phyloP scores from a whole-genome alignment of 1,140 invertebrate species.

The Melitaea cinxia region DNA sequence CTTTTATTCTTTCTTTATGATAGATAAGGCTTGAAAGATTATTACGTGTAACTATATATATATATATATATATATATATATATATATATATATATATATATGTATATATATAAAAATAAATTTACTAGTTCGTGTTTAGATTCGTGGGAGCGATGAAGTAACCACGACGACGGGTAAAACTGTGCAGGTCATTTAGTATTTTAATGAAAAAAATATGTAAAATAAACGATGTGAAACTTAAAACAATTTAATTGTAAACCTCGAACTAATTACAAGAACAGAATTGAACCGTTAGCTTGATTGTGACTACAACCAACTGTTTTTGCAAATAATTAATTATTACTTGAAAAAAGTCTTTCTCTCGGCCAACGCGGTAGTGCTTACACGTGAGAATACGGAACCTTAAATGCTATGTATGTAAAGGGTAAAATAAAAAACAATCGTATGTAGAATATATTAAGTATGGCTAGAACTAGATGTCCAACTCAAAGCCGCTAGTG shows the following conservation, averaged over 20 bases:
- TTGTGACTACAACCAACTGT: conserved; percentile 28
- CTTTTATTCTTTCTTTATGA: no score
- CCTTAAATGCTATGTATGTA: not conserved
- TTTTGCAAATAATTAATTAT: conserved; percentile 6
- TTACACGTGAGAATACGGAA: conserved; percentile 22
- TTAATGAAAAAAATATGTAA: not conserved
- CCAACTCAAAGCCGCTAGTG: no score
- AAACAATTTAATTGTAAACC: not conserved
- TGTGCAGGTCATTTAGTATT: not conserved
- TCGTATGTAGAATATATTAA: not conserved
- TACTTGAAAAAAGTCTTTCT: conserved; percentile 37
- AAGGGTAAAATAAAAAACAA: not conserved
- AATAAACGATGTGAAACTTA: not conserved
- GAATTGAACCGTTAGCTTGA: not conserved
- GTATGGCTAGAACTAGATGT: no score
- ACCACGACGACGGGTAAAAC: no score
- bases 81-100: no score
- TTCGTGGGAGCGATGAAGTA: no score
- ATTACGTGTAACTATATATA: no score
- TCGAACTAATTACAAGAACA: not conserved
- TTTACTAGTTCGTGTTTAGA: no score
- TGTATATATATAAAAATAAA: no score
- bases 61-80: no score
- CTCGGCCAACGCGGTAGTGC: conserved; percentile 35
- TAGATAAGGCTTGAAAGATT: no score